Base-by-base conservation (phyloP, 2,113 vertebrate genomes). In the Herpetotheres cachinnans region DNA sequence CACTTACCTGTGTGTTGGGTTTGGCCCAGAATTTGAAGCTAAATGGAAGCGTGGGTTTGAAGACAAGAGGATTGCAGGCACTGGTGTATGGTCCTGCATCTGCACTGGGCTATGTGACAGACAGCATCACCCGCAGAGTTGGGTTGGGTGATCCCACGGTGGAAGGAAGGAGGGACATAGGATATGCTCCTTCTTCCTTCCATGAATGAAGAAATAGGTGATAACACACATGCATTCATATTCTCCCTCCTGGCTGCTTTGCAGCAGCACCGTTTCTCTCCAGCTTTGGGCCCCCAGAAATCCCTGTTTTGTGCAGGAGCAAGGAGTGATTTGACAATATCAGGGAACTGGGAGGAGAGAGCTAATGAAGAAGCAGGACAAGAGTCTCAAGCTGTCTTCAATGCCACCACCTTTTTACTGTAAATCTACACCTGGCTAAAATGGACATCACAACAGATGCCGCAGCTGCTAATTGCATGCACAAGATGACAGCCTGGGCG, bases 61-160 rank as follows among this genome's bases (percentile, higher is more conserved):
- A 81, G 63, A 34, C 46, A 73, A 73, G 54, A 79, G 24, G 16
- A 27, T 4, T 67, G 32, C 44, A 62, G 36, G 25, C 32, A 10
- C 11, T 72, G 1, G 14, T 49, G 26, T 40, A 26, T 34, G 59
- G 14, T 55, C 71, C 27, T 66, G 52, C 38, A 46, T 14, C 49
- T 47, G 13, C 49, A n/a, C 42, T 0, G 1, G 8, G 11, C 58
- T 66, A 2, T 38, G 26, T 69, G 67, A 55, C 22, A 59, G 46
- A 49, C n/a, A 59, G 49, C 29, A 52, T 22, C 14, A 49, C 52
- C 12, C 29, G 26, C 27, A 19, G 13, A 12, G 24, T 18, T 0
- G 1, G 29, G 21, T 2, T 77, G n/a, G 22, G 29, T 65, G 38
- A 59, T 66, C 21, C 26, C 22, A 44, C 0, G 0, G 24, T n/a